Conservation (phyloP, 2,113 vertebrate genomes). For the Choloepus hoffmanni region DNA sequence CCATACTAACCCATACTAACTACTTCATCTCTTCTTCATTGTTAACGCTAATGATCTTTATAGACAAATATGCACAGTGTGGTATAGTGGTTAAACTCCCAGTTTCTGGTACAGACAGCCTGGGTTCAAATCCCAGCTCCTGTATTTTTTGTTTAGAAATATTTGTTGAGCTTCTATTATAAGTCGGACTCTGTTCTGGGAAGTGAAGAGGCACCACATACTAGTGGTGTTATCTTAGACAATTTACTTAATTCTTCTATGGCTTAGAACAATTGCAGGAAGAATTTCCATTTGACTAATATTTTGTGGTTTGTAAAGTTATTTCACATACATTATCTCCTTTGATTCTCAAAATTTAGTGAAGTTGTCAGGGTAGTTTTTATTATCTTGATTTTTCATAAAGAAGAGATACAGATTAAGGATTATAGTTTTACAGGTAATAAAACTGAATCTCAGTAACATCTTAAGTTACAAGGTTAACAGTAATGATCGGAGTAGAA, state of each 20-base stretch:
- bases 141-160: neutral
- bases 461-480: neutral
- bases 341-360: neutral
- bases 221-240: neutral
- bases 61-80: neutral
- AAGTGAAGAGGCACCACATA: neutral
- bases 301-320: neutral
- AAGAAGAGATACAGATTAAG: neutral
- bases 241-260: neutral
- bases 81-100: neutral
- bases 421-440: constrained; percentile 38
- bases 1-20: neutral
- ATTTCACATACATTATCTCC: neutral
- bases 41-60: neutral
- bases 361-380: neutral
- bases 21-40: neutral
- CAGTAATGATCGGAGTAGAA: neutral
- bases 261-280: neutral
- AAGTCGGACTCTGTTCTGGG: neutral
- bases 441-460: neutral
- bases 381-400: constrained; percentile 2
- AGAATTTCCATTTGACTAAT: neutral
- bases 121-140: neutral
- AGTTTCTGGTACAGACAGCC: neutral
- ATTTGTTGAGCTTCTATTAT: neutral